phyloP scores from a whole-genome alignment of 2,797 vertebrate genomes.

The Clarias laeviceps region DNA sequence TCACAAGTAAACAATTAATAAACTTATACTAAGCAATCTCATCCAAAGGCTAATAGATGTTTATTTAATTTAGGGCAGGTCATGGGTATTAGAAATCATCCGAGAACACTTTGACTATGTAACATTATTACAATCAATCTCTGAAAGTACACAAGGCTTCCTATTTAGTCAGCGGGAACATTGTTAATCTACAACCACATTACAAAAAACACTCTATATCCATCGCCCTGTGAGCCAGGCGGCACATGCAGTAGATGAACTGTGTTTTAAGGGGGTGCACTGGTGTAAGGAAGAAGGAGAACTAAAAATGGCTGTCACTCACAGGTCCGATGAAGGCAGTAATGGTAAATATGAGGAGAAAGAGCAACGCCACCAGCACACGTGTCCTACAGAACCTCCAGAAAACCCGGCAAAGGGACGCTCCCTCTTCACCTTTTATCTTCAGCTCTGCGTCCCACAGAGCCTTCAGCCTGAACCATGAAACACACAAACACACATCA shows the following conservation, averaged over 20 bases:
- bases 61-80: background rate
- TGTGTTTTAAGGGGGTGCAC: too few relatives aligned
- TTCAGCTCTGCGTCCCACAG: conserved; percentile 81
- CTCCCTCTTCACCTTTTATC: conserved; percentile 68
- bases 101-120: background rate
- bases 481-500: background rate
- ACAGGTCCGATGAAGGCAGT: conserved; percentile 79
- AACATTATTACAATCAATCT: background rate
- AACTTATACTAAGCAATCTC: background rate
- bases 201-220: background rate
- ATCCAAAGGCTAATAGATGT: background rate
- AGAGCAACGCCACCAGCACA: conserved; percentile 75
- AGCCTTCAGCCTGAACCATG: conserved; percentile 71
- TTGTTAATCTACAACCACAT: background rate
- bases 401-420: conserved; percentile 76
- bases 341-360: conserved; percentile 79
- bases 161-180: too few relatives aligned
- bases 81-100: background rate
- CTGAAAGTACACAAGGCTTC: background rate
- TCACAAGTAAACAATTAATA: too few relatives aligned
- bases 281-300: background rate
- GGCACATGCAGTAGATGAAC: too few relatives aligned
- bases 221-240: too few relatives aligned
- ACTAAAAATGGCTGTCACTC: conserved; percentile 61
- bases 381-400: conserved; percentile 84